These are phyloP conservation scores for Paralvinella palmiformis DNA, from an alignment of 1,140 invertebrate species.

Conservation along the genomic window DNA sequence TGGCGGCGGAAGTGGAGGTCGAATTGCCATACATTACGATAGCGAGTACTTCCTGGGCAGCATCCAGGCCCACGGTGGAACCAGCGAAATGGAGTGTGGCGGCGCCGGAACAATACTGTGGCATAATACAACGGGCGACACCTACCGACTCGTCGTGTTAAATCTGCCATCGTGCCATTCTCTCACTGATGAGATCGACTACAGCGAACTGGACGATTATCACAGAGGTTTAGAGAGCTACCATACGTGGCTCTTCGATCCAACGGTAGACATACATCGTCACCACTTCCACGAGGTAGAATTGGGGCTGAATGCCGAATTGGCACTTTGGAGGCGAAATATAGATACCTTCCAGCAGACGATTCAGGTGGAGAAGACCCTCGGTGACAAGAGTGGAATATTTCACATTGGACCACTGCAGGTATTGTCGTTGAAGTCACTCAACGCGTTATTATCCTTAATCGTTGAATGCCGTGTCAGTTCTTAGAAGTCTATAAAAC, in stretches of 20 bases:
- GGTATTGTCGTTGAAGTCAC: background rate
- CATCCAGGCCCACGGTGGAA: slow-evolving; percentile 26
- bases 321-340: slow-evolving; percentile 28
- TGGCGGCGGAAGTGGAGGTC: slow-evolving; percentile 34
- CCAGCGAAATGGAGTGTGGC: slow-evolving; percentile 30
- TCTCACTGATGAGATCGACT: slow-evolving; percentile 24
- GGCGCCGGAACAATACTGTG: slow-evolving; percentile 32
- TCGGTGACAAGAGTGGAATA: slow-evolving; percentile 32
- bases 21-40: slow-evolving; percentile 29
- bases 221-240: slow-evolving; percentile 31
- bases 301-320: slow-evolving; percentile 27
- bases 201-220: slow-evolving; percentile 23
- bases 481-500: no score
- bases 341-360: slow-evolving; percentile 28
- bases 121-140: slow-evolving; percentile 20
- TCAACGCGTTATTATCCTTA: background rate
- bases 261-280: slow-evolving; percentile 11
- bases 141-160: slow-evolving; percentile 26
- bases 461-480: background rate
- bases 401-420: slow-evolving; percentile 29
- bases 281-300: slow-evolving; percentile 26
- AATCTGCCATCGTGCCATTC: slow-evolving; percentile 28
- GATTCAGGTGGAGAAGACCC: slow-evolving; percentile 27
- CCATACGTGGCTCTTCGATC: slow-evolving; percentile 34
- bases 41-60: slow-evolving; percentile 23